Evolutionary conservation across 2,797 vertebrate genomes (phyloP), one percentile per base, ranked within the genome.

Genomic region (Trachops cirrhosus): DNA sequence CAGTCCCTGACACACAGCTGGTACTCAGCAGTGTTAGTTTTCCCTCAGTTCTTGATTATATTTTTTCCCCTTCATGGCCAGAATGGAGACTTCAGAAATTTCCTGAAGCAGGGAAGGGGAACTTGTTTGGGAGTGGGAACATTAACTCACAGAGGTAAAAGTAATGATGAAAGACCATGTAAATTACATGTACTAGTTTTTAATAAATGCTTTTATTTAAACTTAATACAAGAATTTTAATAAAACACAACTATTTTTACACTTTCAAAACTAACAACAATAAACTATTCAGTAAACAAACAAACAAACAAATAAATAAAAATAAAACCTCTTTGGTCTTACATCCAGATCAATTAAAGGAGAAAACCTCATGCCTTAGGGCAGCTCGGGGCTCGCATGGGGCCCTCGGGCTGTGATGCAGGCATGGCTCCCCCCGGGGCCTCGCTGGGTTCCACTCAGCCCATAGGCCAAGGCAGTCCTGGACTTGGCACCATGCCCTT

Each of bases 251-350:
- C 26, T 22, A 37, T 77, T 77, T 29, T 91, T 39, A 48, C 11
- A 14, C 64, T 84, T 95, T 95, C 77, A 89, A 77, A 89, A 71
- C 59, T 62, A 87, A 70, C 8, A 79, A 87, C 59, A 34, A 68
- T 50, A 74, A 68, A 26, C 15, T 50, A 62, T 70, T 82, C 9
- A 91, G 57, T 34, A 24, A 71, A 80, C 41, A 39, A 34, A 68
- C 86, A 0, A 77, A 68, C 37, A 46, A 64, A 75, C 54, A 75
- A 41, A 4, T 41, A 41, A 41, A 41, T 9, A 59, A 70, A 24
- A 39, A 24, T 6, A 22, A 75, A 22, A 21, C 7, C 11, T 19
- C 32, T 80, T 67, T 73, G 22, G 6, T 89, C 26, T 86, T 93
- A 26, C 14, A 75, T 19, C 67, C 29, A 90, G 62, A 32, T 79